Conservation (phyloP, 35 echinoderm and acorn worm species). For the Strongylocentrotus purpuratus region DNA sequence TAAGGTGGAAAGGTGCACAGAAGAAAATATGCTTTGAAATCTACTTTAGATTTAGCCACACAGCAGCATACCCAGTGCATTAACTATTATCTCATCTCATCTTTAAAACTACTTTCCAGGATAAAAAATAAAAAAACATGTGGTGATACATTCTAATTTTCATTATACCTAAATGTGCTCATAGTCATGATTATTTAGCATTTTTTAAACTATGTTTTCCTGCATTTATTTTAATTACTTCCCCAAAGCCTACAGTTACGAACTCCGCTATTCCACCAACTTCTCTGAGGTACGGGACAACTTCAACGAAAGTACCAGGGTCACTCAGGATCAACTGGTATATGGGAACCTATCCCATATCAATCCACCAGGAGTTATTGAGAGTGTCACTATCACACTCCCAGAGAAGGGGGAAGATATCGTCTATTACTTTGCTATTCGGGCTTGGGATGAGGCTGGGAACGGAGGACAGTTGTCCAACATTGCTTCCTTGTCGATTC, state of each 20-base stretch:
- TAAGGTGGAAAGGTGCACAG: neutral
- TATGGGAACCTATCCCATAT: neutral
- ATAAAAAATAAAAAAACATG: no score
- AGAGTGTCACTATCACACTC: neutral
- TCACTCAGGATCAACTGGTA: neutral
- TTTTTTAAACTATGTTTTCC: neutral
- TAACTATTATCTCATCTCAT: no score
- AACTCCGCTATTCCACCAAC: neutral
- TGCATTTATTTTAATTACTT: neutral
- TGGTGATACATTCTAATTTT: no score
- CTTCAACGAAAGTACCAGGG: neutral
- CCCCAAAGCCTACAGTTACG: neutral
- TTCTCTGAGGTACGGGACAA: neutral
- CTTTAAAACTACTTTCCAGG: no score
- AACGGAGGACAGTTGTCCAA: neutral
- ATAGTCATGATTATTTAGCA: no score
- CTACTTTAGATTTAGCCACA: no score
- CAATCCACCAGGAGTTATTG: neutral
- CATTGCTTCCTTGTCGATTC: neutral
- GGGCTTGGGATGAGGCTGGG: slow-evolving; percentile 28
- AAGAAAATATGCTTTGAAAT: neutral
- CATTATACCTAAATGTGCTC: no score
- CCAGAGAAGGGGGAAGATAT: neutral
- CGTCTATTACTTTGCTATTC: neutral
- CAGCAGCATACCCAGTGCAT: no score